Conservation (phyloP, 2,888 invertebrate genomes). For the Drosophila multiciliata region DNA sequence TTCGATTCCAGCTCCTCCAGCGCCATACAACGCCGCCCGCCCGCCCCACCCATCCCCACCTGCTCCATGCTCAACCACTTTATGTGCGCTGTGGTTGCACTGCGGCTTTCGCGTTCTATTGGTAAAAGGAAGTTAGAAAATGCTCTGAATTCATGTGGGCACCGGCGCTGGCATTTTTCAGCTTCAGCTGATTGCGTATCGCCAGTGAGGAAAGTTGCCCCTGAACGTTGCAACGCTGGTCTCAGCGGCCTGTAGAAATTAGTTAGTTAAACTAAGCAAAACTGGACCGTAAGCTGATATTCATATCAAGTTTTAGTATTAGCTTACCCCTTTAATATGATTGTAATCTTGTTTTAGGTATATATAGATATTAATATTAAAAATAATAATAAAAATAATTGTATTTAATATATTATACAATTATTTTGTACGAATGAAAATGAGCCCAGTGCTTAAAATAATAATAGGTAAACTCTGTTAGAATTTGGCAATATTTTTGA, state of each 20-base stretch:
- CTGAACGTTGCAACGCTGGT: constrained; percentile 17
- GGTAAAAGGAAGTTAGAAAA: constrained; percentile 78
- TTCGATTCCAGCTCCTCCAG: constrained; percentile 45
- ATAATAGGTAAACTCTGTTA: background rate
- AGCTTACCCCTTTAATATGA: background rate
- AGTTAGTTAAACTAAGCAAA: constrained; percentile 23
- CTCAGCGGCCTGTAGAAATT: constrained; percentile 17
- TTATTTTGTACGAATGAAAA: background rate
- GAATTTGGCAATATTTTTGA: too few relatives aligned
- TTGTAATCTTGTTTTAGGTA: background rate
- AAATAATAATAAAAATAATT: too few relatives aligned
- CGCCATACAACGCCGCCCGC: background rate
- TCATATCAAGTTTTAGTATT: background rate
- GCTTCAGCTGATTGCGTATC: constrained; percentile 58
- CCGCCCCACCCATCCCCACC: background rate
- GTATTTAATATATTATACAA: too few relatives aligned
- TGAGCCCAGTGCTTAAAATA: background rate
- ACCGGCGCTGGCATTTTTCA: constrained; percentile 56
- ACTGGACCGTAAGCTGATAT: background rate
- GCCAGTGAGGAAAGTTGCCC: constrained; percentile 29
- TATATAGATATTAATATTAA: too few relatives aligned
- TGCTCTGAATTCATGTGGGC: constrained; percentile 75
- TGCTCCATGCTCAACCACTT: constrained; percentile 37
- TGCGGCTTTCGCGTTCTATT: constrained; percentile 60
- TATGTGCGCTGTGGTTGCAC: constrained; percentile 22